A percentile compares a stretch with the other conserved stretches of the same genome.
These are phyloP conservation scores for Lycaena phlaeas DNA, from an alignment of 2,888 invertebrate species.

Conservation along the genomic window DNA sequence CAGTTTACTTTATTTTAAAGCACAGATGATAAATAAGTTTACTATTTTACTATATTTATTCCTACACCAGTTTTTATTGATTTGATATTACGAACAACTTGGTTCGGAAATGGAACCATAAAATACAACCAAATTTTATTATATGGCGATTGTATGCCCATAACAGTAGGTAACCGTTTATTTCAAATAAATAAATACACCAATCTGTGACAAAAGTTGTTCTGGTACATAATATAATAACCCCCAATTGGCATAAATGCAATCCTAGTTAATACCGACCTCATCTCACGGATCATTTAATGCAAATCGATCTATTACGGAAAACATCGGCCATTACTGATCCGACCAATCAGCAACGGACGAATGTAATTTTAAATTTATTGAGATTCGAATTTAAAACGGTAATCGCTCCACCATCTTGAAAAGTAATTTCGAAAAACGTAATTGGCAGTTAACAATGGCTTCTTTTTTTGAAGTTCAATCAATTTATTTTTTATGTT, in stretches of 20 bases:
- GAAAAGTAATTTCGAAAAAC: conserved; percentile 46
- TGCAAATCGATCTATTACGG: conserved; percentile 65
- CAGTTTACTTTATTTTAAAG: too few relatives aligned
- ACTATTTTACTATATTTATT: too few relatives aligned
- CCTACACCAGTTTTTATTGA: too few relatives aligned
- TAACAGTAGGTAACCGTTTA: too few relatives aligned
- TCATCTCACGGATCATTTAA: conserved; percentile 66
- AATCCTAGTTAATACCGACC: conserved; percentile 46
- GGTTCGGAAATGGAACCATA: too few relatives aligned
- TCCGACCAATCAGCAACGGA: conserved; percentile 43
- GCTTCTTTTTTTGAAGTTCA: conserved; percentile 19
- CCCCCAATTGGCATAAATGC: conserved; percentile 29
- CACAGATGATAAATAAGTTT: too few relatives aligned
- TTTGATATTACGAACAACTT: too few relatives aligned
- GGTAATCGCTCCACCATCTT: conserved; percentile 52
- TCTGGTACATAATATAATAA: conserved; percentile 33
- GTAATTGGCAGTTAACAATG: conserved; percentile 19
- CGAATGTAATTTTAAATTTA: conserved; percentile 52
- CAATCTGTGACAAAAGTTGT: too few relatives aligned
- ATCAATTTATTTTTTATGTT: conserved; percentile 34
- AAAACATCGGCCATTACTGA: conserved; percentile 45
- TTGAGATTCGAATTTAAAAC: conserved; percentile 58
- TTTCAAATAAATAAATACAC: too few relatives aligned
- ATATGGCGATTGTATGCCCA: too few relatives aligned
- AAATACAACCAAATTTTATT: too few relatives aligned